Evolutionary conservation across 2,888 invertebrate species (phyloP), one percentile per base, ranked within the genome.

Genomic region (Diogma glabrata): DNA sequence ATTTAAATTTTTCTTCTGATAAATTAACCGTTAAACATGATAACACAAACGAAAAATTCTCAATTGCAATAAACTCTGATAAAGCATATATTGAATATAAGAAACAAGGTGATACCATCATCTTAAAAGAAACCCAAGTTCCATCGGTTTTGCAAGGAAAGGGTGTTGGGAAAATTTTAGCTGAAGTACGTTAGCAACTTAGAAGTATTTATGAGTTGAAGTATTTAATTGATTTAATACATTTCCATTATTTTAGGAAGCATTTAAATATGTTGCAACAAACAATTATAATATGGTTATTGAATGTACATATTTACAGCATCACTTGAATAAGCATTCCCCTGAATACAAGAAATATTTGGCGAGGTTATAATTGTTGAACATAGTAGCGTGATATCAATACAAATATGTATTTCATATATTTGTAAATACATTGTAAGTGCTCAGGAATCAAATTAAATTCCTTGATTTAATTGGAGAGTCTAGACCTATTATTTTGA

Each of bases 71-170:
- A 14, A 43, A 43, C 23, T 43, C 43, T 9, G 8, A 43, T 43
- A 43, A 43, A 43, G 20, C 43, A 2, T 22, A 22, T 17, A 8
- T 43, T 22, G 43, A 43, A 5, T 43, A 43, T 22, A 12, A 43
- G 43, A 23, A 43, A 22, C 20, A 5, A 14, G 22, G 6, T n/a
- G 23, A 43, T 43, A 22, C 23, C n/a, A 43, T 43, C 8, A n/a
- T 43, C 20, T 43, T 43, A 22, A 43, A 43, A 43, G 43, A 43
- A 22, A 43, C 43, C 16, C 4, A 22, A 43, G 43, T 43, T n/a
- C 43, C 43, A 2, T n/a, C 20, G 4, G n/a, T 43, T 14, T 43
- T 43, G 3, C 22, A 43, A 43, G 43, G 43, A 8, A 43, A 43
- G 23, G 43, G 43, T 43, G 43, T 43, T 22, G 43, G 43, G 6